These are phyloP conservation scores for Kuschelorhynchus macadamiae DNA, from an alignment of 2,888 invertebrate genomes.

Conservation along the genomic window DNA sequence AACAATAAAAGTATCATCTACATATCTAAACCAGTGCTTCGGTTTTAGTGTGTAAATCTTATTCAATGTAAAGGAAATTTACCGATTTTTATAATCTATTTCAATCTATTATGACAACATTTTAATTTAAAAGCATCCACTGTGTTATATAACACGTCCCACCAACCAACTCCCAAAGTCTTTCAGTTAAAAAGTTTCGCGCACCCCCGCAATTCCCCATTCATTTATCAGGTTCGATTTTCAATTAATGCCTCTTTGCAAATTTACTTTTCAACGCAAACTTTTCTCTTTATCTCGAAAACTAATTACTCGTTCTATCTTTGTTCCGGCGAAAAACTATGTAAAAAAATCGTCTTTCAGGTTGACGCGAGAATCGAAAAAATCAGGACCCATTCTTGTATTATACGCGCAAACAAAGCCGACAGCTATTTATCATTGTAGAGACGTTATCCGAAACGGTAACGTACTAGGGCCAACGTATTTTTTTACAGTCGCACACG, in stretches of 20 bases:
- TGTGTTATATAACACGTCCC: too few species aligned
- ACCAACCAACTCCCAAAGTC: conserved; percentile 14
- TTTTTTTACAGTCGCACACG: conserved; percentile 27
- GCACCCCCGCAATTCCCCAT: conserved; percentile 29
- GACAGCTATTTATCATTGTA: conserved; percentile 42
- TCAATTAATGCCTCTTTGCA: conserved; percentile 48
- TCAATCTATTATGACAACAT: too few species aligned
- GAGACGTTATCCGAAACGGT: conserved; percentile 38
- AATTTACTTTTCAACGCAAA: conserved; percentile 49
- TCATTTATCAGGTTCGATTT: conserved; percentile 50
- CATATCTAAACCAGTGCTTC: too few species aligned
- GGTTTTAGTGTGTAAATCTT: too few species aligned
- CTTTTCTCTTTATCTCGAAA: conserved; percentile 47
- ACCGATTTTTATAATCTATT: too few species aligned
- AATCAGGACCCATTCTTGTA: conserved; percentile 42
- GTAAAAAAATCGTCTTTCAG: conserved; percentile 45
- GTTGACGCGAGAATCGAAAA: conserved; percentile 32
- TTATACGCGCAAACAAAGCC: conserved; percentile 45
- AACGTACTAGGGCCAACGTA: conserved; percentile 31
- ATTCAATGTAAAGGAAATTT: too few species aligned
- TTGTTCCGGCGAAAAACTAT: conserved; percentile 40
- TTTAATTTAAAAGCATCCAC: too few species aligned
- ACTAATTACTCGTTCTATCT: conserved; percentile 47
- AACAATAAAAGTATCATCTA: too few species aligned
- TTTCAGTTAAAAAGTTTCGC: conserved; percentile 44